Percentiles rank a stretch among this genome's conserved stretches.
Evolutionary conservation across 2,797 vertebrate genomes (phyloP).

Genomic region (Peromyscus aztecus): DNA sequence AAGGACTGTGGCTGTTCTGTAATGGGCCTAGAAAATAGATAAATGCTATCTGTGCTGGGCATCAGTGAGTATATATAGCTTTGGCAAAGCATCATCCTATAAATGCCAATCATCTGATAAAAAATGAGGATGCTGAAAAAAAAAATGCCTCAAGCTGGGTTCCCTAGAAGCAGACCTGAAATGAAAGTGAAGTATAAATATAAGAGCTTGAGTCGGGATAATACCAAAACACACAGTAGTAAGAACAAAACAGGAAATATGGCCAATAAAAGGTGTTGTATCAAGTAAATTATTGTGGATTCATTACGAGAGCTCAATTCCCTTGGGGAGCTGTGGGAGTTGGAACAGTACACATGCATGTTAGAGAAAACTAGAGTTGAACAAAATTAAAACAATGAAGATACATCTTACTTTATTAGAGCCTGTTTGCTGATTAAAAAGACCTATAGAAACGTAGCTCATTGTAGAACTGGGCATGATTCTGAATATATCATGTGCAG

Average conservation of each 20-base stretch:
- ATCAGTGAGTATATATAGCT: not conserved
- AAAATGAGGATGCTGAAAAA: not conserved
- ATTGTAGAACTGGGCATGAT: not conserved
- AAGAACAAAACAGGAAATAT: not conserved
- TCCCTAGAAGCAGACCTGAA: not conserved
- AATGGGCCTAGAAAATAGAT: not conserved
- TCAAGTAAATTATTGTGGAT: not conserved
- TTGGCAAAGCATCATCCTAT: not conserved
- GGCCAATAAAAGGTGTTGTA: not conserved
- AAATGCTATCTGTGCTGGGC: not conserved
- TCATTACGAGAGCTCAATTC: not conserved
- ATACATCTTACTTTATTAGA: not conserved
- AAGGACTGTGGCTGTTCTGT: not conserved
- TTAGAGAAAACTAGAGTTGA: not conserved
- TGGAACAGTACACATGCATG: not conserved
- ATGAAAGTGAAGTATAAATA: not conserved
- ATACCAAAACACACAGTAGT: not conserved
- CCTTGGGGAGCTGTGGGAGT: not conserved
- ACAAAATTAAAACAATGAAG: not conserved
- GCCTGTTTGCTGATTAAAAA: not conserved
- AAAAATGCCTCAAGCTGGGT: not conserved
- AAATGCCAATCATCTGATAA: not conserved
- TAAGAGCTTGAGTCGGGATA: not conserved
- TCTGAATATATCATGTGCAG: not conserved
- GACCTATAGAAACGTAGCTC: not conserved